phyloP scores from a whole-genome alignment of 2,888 invertebrate species.

The Eupithecia exiguata region DNA sequence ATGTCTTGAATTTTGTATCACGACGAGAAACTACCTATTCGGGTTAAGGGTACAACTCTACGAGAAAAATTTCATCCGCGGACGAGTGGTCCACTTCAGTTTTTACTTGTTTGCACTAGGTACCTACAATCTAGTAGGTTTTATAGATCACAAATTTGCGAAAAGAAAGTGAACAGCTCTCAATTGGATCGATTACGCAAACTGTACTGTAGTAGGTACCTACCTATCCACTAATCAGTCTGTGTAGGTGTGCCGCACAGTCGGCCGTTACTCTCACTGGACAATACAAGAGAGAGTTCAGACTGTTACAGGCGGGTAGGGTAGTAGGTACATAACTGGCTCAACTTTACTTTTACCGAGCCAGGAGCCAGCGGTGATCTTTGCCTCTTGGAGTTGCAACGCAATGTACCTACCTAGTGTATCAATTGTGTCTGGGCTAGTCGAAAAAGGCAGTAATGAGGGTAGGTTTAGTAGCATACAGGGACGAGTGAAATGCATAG shows the following conservation, averaged over 20 bases:
- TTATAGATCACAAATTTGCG: too few relatives aligned
- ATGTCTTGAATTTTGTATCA: too few relatives aligned
- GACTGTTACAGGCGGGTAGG: neutral
- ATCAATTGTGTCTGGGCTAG: neutral
- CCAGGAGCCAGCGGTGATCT: neutral
- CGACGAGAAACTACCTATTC: too few relatives aligned
- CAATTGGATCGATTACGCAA: slow-evolving; percentile 11
- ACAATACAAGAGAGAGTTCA: slow-evolving; percentile 9
- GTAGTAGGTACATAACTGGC: neutral
- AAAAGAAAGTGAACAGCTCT: slow-evolving; percentile 35
- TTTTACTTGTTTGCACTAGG: too few relatives aligned
- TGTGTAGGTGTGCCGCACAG: neutral
- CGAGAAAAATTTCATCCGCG: too few relatives aligned
- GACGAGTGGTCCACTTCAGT: too few relatives aligned
- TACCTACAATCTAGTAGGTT: too few relatives aligned
- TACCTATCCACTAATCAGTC: neutral
- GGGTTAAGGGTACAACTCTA: too few relatives aligned
- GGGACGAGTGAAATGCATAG: too few relatives aligned
- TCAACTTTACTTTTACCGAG: neutral
- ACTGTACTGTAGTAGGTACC: too few relatives aligned
- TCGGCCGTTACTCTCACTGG: neutral
- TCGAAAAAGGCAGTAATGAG: neutral
- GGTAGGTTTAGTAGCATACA: too few relatives aligned
- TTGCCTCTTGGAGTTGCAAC: neutral
- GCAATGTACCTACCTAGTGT: neutral